Percentiles rank a stretch among this genome's conserved stretches.
Evolutionary conservation across 2,797 vertebrate genomes (phyloP).

Genomic region (Naso thynnoides): DNA sequence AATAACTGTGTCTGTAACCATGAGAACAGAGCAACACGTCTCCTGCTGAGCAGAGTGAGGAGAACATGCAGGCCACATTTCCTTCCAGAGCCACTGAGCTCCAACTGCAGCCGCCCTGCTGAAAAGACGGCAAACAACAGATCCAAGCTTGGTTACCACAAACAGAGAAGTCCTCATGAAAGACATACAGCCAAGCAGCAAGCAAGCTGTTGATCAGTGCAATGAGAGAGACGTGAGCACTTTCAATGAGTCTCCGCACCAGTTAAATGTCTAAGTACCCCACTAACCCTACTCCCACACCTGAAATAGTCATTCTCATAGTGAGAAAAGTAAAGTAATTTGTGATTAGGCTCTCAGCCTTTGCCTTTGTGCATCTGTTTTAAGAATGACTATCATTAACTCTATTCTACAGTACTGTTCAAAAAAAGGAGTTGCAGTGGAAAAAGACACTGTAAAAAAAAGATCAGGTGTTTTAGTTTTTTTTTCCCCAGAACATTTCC

Average conservation of each 20-base stretch:
- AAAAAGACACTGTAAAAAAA: no score
- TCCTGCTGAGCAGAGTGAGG: conserved; percentile 10
- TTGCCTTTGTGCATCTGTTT: conserved; percentile 13
- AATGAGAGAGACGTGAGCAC: not conserved
- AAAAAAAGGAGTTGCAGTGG: no score
- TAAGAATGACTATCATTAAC: conserved; percentile 12
- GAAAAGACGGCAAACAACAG: conserved; percentile 24
- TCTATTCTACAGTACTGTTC: no score
- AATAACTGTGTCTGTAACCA: conserved; percentile 7
- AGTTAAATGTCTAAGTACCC: conserved; percentile 22
- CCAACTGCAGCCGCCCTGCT: conserved; percentile 18
- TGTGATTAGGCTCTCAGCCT: conserved; percentile 39
- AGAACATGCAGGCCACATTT: not conserved
- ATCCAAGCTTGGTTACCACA: conserved; percentile 23
- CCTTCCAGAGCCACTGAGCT: conserved; percentile 8
- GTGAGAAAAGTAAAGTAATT: conserved; percentile 31
- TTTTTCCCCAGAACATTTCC: no score
- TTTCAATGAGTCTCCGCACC: conserved; percentile 7
- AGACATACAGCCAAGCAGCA: conserved; percentile 15
- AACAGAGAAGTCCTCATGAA: conserved; percentile 5
- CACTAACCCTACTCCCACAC: conserved; percentile 37
- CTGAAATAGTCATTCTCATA: conserved; percentile 39
- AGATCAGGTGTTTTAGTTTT: no score
- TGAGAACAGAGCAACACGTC: conserved; percentile 9
- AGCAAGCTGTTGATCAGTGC: no score